phyloP scores from a whole-genome alignment of 2,113 vertebrate genomes.

The Coptodon rendalli region DNA sequence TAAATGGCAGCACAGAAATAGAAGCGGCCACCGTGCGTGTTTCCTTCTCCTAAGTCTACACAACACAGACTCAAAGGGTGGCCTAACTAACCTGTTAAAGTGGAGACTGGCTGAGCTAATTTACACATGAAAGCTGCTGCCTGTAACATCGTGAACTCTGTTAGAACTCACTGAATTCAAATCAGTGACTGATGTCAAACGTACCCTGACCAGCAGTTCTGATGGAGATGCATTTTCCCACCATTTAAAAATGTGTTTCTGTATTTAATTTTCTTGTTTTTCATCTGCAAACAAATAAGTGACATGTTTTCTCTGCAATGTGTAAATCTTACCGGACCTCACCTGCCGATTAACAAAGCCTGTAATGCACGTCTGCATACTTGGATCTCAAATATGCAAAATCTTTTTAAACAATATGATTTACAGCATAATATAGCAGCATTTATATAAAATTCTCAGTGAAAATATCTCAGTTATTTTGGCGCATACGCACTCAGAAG shows the following conservation, averaged over 20 bases:
- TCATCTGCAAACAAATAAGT: background rate
- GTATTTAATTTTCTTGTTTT: background rate
- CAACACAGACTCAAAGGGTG: background rate
- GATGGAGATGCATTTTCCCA: background rate
- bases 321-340: background rate
- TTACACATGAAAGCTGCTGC: background rate
- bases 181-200: background rate
- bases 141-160: background rate
- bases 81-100: background rate
- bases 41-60: background rate
- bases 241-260: background rate
- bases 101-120: background rate
- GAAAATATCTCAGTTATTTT: background rate
- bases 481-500: background rate
- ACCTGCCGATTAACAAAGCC: background rate
- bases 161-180: background rate
- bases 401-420: background rate
- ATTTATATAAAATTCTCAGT: background rate
- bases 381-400: background rate
- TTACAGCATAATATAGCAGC: background rate
- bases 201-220: background rate
- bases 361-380: background rate
- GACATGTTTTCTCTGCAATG: background rate
- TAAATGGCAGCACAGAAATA: background rate
- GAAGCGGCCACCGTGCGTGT: background rate